Percentiles rank a stretch among this genome's conserved stretches.
These are phyloP conservation scores for Pterocles burchelli DNA, from an alignment of 2,113 vertebrate species.

Conservation along the genomic window DNA sequence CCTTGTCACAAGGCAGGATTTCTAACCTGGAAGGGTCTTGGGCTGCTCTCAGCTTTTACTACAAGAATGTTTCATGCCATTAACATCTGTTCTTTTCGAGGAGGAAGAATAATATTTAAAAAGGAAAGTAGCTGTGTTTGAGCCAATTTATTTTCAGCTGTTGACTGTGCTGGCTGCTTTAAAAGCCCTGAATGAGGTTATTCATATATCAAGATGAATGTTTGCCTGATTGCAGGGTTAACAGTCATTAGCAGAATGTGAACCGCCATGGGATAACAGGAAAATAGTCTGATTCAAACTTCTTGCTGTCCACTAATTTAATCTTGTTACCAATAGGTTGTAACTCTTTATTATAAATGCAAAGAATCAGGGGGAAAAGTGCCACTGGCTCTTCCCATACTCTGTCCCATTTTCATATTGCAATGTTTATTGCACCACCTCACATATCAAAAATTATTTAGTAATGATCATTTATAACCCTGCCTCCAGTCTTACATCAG, in stretches of 20 bases:
- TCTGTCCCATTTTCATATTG: neutral
- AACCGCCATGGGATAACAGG: neutral
- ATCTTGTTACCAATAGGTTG: neutral
- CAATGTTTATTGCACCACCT: neutral
- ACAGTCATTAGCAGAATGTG: neutral
- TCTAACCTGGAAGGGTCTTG: neutral
- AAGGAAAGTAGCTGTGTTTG: neutral
- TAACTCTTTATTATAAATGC: neutral
- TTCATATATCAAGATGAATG: slow-evolving; percentile 2
- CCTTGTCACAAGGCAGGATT: neutral
- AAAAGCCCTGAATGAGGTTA: neutral
- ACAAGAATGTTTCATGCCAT: neutral
- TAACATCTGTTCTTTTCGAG: neutral
- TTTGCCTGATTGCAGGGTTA: slow-evolving; percentile 5
- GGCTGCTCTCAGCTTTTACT: neutral
- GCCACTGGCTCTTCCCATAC: neutral
- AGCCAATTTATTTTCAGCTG: neutral
- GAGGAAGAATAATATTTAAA: neutral
- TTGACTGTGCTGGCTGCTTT: neutral
- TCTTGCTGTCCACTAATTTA: neutral
- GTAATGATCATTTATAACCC: neutral
- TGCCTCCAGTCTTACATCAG: neutral
- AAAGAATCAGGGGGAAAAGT: neutral
- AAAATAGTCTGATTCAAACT: neutral
- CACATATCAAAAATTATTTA: neutral